phyloP scores from a whole-genome alignment of 1,140 invertebrate species.

The Rhopalosiphum padi region DNA sequence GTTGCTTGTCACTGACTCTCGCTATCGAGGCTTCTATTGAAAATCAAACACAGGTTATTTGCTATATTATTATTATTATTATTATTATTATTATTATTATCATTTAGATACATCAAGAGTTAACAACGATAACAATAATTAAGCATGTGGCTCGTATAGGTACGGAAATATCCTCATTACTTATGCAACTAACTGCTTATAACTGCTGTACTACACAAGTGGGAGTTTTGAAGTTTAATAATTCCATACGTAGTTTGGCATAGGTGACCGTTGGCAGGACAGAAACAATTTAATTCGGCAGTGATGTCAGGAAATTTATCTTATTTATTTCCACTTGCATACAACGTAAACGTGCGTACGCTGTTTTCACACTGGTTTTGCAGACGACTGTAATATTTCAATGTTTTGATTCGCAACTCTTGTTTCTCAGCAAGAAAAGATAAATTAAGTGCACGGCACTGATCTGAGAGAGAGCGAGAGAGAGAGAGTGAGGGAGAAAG shows the following conservation, averaged over 20 bases:
- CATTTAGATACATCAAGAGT: background rate
- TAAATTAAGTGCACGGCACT: constrained; percentile 20
- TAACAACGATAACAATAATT: background rate
- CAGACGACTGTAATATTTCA: constrained; percentile 27
- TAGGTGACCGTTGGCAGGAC: no score
- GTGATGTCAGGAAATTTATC: background rate
- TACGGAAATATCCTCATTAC: no score
- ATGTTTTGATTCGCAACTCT: constrained; percentile 36
- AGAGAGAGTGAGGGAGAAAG: background rate
- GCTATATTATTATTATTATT: background rate
- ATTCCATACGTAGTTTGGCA: no score
- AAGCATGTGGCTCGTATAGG: background rate
- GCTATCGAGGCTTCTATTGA: no score
- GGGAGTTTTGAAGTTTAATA: background rate
- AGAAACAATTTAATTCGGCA: background rate
- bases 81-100: background rate
- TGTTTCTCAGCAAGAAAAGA: background rate
- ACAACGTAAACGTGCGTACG: background rate
- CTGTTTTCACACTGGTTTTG: background rate
- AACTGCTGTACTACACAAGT: no score
- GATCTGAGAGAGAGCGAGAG: background rate
- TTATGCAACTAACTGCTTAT: background rate
- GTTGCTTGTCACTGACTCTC: background rate
- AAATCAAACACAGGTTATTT: background rate
- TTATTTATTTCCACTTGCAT: background rate